Evolutionary conservation across 2,797 vertebrate species (phyloP).

Genomic region (Sphenodon punctatus): DNA sequence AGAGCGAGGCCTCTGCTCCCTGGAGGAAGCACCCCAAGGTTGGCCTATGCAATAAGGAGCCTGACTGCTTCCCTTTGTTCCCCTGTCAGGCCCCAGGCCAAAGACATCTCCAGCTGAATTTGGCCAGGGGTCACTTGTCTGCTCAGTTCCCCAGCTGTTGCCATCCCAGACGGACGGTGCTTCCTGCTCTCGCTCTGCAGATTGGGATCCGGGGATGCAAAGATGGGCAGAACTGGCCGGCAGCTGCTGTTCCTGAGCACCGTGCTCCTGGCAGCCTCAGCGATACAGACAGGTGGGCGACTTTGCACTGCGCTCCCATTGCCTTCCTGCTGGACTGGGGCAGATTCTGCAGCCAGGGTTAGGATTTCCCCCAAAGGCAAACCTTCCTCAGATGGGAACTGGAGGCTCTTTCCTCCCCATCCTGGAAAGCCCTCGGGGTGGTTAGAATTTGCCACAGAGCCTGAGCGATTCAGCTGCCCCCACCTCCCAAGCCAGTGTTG

Average conservation of each 20-base stretch:
- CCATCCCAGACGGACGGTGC: background rate
- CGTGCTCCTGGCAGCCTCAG: background rate
- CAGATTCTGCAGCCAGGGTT: background rate
- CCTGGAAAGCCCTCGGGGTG: too few species aligned
- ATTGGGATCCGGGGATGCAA: background rate
- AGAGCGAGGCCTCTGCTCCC: background rate
- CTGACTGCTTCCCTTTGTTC: background rate
- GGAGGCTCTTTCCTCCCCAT: too few species aligned
- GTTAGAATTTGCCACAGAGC: too few species aligned
- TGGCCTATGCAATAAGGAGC: background rate
- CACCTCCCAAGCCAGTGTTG: too few species aligned
- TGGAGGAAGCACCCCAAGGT: background rate
- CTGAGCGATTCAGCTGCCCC: too few species aligned
- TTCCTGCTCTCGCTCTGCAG: background rate
- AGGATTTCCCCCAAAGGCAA: background rate
- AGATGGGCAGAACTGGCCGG: background rate
- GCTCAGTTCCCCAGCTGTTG: background rate
- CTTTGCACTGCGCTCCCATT: background rate
- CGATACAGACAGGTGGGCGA: slow-evolving; percentile 43
- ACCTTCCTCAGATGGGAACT: too few species aligned
- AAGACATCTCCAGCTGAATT: background rate
- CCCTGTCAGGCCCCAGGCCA: background rate
- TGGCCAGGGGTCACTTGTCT: background rate
- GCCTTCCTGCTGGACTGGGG: background rate
- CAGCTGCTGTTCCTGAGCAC: slow-evolving; percentile 35